Evolutionary conservation across 92 coral and sea anemone genomes (phyloP).

Genomic region (Paramuricea clavata): DNA sequence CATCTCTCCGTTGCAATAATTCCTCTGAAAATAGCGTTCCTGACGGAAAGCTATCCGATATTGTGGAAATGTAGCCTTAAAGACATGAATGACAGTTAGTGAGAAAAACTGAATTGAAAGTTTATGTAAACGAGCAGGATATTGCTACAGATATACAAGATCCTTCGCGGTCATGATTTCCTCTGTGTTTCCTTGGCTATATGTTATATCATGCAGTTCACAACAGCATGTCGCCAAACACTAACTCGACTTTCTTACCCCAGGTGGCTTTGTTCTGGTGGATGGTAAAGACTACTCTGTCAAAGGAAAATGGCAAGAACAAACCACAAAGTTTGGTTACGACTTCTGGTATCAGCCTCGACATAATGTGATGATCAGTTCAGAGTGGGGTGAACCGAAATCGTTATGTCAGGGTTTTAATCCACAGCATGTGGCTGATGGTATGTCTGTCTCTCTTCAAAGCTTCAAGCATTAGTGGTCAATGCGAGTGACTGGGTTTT

Average conservation of each 20-base stretch:
- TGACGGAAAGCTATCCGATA: no score
- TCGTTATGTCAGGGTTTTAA: slow-evolving; percentile 80
- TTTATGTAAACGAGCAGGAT: no score
- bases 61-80: no score
- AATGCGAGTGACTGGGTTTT: slow-evolving; percentile 34
- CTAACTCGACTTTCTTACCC: not conserved
- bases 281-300: slow-evolving; percentile 95
- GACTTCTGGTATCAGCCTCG: slow-evolving; percentile 99
- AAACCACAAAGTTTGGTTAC: slow-evolving; percentile 82
- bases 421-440: slow-evolving; percentile 81
- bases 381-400: slow-evolving; percentile 94
- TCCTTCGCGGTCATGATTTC: not conserved
- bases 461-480: not conserved
- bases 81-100: no score
- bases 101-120: no score
- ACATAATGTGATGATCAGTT: slow-evolving; percentile 93
- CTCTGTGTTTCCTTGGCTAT: no score
- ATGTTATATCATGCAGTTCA: no score
- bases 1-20: no score
- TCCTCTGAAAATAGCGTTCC: no score
- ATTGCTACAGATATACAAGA: no score
- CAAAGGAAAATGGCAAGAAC: slow-evolving; percentile 93
- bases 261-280: slow-evolving; percentile 91
- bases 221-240: no score
- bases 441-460: slow-evolving; percentile 47